phyloP scores from a whole-genome alignment of 2,113 vertebrate species.

The Ammospiza caudacuta region DNA sequence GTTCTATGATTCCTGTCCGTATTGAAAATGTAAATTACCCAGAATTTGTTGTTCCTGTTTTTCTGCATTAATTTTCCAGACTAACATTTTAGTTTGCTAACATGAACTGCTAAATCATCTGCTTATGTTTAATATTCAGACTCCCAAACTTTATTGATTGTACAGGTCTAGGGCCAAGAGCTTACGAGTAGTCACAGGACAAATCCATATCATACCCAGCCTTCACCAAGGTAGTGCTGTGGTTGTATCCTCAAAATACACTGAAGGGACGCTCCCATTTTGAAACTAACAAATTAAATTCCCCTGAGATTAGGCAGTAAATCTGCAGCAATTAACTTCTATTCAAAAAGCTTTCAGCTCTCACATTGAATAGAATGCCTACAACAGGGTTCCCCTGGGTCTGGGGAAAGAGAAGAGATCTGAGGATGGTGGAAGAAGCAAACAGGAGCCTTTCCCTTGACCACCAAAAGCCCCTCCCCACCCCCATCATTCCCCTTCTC shows the following conservation, averaged over 20 bases:
- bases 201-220: not conserved
- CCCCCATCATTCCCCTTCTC: accelerated
- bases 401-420: not conserved
- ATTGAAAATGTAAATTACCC: not conserved
- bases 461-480: not conserved
- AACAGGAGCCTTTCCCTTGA: not conserved
- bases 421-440: not conserved
- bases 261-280: not conserved
- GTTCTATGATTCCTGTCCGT: not conserved
- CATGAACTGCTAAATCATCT: not conserved
- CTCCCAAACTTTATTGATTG: not conserved
- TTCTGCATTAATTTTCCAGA: not conserved
- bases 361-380: not conserved
- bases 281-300: not conserved
- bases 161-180: not conserved
- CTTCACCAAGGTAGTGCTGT: not conserved
- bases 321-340: not conserved
- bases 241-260: not conserved
- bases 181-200: not conserved
- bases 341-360: not conserved
- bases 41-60: not conserved
- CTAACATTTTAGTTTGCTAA: not conserved
- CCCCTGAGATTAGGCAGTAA: not conserved
- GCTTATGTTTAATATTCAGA: not conserved
- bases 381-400: not conserved